phyloP scores from a whole-genome alignment of 1,140 invertebrate species.

The Drosophila cardini region DNA sequence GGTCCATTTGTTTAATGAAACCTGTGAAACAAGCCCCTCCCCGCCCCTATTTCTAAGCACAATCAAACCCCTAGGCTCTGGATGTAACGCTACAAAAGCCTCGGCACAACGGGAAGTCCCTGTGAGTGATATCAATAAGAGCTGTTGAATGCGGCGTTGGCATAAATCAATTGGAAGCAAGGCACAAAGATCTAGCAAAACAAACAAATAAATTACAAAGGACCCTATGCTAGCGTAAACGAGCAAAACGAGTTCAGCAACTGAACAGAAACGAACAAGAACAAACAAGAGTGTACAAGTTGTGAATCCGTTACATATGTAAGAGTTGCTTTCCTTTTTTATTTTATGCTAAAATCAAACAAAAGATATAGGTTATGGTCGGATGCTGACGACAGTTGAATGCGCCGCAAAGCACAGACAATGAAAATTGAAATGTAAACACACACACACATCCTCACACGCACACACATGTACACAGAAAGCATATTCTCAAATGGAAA shows the following conservation, averaged over 20 bases:
- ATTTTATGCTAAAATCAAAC: constrained; percentile 71
- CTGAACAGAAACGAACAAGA: constrained; percentile 22
- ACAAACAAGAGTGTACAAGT: constrained; percentile 22
- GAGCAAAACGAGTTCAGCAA: constrained; percentile 49
- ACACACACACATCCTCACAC: constrained; percentile 13
- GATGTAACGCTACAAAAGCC: constrained; percentile 9
- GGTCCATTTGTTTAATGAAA: constrained; percentile 71
- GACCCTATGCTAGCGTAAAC: constrained; percentile 38
- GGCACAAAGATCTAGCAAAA: constrained; percentile 50
- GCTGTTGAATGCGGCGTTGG: constrained; percentile 45
- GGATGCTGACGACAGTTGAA: constrained; percentile 64
- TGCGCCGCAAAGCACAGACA: constrained; percentile 50
- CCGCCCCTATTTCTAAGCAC: background rate
- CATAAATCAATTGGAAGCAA: constrained; percentile 72
- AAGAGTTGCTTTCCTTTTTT: constrained; percentile 64
- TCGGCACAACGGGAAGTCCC: constrained; percentile 23
- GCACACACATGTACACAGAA: background rate
- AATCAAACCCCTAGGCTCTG: constrained; percentile 24
- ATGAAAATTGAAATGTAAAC: constrained; percentile 50
- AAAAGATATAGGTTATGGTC: constrained; percentile 57
- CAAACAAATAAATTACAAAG: constrained; percentile 78
- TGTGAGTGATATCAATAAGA: constrained; percentile 32
- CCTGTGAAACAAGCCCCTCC: background rate
- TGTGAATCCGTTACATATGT: constrained; percentile 71
- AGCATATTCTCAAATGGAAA: constrained; percentile 31